A percentile compares a stretch with the other conserved stretches of the same genome.
phyloP scores from a whole-genome alignment of 2,888 invertebrate species.

The Morpho achilles region DNA sequence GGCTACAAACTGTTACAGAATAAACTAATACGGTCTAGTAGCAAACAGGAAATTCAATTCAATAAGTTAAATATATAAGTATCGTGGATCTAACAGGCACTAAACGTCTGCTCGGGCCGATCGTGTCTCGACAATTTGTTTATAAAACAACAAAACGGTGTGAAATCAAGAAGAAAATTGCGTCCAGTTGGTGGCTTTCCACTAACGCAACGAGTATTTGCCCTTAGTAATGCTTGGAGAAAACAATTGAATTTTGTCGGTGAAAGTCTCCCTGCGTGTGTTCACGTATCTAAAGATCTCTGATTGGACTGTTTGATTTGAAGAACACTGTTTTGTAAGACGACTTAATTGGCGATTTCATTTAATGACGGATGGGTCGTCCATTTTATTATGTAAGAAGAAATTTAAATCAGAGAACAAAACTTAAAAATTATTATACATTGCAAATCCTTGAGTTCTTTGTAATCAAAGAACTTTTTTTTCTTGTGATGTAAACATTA shows the following conservation, averaged over 20 bases:
- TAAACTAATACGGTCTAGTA: too few relatives aligned
- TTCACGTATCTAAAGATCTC: slow-evolving; percentile 19
- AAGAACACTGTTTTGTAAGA: background rate
- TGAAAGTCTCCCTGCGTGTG: slow-evolving; percentile 41
- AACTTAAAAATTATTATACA: too few relatives aligned
- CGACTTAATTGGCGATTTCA: slow-evolving; percentile 4
- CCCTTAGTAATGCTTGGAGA: slow-evolving; percentile 37
- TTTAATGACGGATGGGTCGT: background rate
- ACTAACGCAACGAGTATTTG: slow-evolving; percentile 25
- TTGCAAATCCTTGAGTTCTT: too few relatives aligned
- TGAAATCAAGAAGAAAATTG: slow-evolving; percentile 47
- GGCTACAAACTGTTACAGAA: too few relatives aligned
- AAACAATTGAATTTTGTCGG: slow-evolving; percentile 50
- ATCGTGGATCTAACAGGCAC: slow-evolving; percentile 5
- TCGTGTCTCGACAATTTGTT: slow-evolving; percentile 44
- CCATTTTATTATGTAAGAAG: background rate
- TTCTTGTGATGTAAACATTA: too few relatives aligned
- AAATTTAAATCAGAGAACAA: too few relatives aligned
- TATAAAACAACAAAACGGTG: slow-evolving; percentile 53
- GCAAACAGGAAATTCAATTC: too few relatives aligned
- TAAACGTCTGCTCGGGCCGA: slow-evolving; percentile 17
- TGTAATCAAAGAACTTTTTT: too few relatives aligned
- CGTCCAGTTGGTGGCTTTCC: slow-evolving; percentile 34
- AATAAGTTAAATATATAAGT: background rate
- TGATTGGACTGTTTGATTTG: slow-evolving; percentile 18